Evolutionary conservation across 2,888 invertebrate genomes (phyloP).

Genomic region (Latheticus oryzae): DNA sequence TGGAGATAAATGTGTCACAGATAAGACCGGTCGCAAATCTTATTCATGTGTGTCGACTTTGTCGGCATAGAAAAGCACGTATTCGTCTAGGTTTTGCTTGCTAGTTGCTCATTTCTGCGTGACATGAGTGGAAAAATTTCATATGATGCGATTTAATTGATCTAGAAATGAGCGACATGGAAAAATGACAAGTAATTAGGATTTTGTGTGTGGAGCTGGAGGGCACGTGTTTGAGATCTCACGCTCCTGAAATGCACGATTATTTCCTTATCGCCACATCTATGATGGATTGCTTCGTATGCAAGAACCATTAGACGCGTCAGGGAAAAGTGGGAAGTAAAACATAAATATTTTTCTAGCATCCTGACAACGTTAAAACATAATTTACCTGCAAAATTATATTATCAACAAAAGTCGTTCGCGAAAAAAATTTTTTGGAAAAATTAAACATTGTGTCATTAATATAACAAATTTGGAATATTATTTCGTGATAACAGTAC

Average conservation of each 20-base stretch:
- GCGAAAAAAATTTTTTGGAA: too few species aligned
- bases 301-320: constrained; percentile 27
- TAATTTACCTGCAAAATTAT: too few species aligned
- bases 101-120: constrained; percentile 32
- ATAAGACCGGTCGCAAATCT: constrained; percentile 27
- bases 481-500: too few species aligned
- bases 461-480: too few species aligned
- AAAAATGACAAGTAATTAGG: constrained; percentile 34
- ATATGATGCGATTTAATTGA: too few species aligned
- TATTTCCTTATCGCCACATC: constrained; percentile 34
- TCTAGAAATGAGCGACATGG: too few species aligned
- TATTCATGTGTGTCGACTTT: constrained; percentile 24
- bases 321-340: too few species aligned
- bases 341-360: too few species aligned
- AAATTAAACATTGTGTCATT: too few species aligned
- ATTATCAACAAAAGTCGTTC: too few species aligned
- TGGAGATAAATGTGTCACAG: constrained; percentile 34
- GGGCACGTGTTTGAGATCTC: constrained; percentile 22
- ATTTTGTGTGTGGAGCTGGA: too few species aligned
- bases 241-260: constrained; percentile 24
- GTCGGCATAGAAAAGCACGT: constrained; percentile 23
- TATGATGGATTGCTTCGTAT: constrained; percentile 29
- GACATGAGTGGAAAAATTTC: constrained; percentile 27
- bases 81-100: constrained; percentile 17
- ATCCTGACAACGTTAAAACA: too few species aligned